These are phyloP conservation scores for Nyctalus aviator DNA, from an alignment of 2,797 vertebrate species.

Conservation along the genomic window DNA sequence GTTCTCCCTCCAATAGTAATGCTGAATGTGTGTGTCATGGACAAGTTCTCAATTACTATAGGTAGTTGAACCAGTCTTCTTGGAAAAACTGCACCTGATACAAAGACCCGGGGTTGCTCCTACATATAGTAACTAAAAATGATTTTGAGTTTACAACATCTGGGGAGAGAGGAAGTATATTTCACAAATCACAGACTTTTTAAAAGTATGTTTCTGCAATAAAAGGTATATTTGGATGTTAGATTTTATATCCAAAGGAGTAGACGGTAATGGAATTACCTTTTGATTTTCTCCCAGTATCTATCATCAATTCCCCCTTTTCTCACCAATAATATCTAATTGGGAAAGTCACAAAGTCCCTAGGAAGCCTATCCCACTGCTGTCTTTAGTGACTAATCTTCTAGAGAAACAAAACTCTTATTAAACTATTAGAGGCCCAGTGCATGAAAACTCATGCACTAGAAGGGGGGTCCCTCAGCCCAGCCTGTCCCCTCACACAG, in stretches of 20 bases:
- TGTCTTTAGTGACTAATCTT: not conserved
- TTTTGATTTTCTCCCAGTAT: not conserved
- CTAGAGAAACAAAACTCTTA: not conserved
- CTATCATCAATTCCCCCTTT: not conserved
- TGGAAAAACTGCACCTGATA: not conserved
- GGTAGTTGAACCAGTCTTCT: not conserved
- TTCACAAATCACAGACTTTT: not conserved
- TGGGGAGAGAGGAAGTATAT: not conserved
- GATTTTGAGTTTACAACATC: not conserved
- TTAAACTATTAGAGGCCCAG: not conserved
- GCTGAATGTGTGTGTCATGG: not conserved
- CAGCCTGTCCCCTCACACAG: no score
- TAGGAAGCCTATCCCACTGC: not conserved
- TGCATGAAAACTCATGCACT: no score
- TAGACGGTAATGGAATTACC: not conserved
- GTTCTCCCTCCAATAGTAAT: not conserved
- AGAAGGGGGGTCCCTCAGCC: no score
- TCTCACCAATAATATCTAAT: not conserved
- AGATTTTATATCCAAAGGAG: not conserved
- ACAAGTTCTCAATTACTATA: not conserved
- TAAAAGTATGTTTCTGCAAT: not conserved
- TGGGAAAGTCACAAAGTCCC: not conserved
- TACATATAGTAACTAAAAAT: not conserved
- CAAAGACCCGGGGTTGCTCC: not conserved
- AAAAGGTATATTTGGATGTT: not conserved